Evolutionary conservation across 2,888 invertebrate genomes (phyloP).

Genomic region (Lycia hirtaria): DNA sequence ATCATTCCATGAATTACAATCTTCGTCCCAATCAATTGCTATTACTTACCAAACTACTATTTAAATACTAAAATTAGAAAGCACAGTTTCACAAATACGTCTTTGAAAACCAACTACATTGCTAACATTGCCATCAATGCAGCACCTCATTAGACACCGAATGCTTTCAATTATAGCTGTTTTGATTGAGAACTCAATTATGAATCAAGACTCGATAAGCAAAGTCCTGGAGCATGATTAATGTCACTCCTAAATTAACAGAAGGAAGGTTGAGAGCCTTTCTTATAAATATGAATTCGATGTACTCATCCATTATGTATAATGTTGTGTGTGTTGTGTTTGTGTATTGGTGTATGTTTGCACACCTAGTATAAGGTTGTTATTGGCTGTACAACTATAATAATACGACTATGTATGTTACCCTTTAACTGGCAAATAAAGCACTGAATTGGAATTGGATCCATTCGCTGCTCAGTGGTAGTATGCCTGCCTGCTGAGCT

Average conservation of each 20-base stretch:
- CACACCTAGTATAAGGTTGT: too few relatives aligned
- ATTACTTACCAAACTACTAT: not conserved
- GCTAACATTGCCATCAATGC: conserved; percentile 10
- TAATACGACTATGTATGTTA: too few relatives aligned
- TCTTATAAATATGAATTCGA: not conserved
- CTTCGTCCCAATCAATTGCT: not conserved
- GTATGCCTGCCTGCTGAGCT: too few relatives aligned
- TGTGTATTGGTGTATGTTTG: too few relatives aligned
- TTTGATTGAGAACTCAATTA: conserved; percentile 21
- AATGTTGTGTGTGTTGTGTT: too few relatives aligned
- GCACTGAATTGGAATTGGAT: too few relatives aligned
- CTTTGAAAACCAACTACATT: conserved; percentile 12
- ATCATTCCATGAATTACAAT: not conserved
- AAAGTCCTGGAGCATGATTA: conserved; percentile 13
- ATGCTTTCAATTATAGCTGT: conserved; percentile 13
- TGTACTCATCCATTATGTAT: too few relatives aligned
- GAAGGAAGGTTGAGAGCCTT: conserved; percentile 5
- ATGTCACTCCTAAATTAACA: conserved; percentile 15
- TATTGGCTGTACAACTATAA: too few relatives aligned
- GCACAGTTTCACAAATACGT: not conserved
- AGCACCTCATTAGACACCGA: conserved; percentile 17
- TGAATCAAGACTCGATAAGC: conserved; percentile 23
- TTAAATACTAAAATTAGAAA: not conserved
- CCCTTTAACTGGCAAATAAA: too few relatives aligned
- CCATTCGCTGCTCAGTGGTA: too few relatives aligned